Evolutionary conservation across 2,797 vertebrate species (phyloP).

Genomic region (Hypotaenidia okinawae): DNA sequence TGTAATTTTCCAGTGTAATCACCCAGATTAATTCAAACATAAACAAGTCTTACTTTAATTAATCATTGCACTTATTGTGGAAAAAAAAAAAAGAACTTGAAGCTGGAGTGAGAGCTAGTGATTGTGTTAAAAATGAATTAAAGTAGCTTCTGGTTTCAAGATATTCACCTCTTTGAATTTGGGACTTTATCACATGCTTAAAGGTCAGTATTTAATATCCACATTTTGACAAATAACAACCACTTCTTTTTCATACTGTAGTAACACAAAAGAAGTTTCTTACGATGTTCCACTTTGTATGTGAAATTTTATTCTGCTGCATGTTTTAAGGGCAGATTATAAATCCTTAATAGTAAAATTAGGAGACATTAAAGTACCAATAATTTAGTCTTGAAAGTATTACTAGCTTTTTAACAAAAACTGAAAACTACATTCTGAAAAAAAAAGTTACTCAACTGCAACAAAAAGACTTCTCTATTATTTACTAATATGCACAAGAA

Average conservation of each 20-base stretch:
- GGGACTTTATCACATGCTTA: not conserved
- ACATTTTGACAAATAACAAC: not conserved
- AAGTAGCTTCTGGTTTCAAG: not conserved
- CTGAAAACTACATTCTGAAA: not conserved
- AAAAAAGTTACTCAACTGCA: not conserved
- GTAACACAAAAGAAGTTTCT: not conserved
- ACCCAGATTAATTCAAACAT: not conserved
- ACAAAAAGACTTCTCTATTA: not conserved
- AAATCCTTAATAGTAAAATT: not conserved
- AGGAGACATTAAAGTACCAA: not conserved
- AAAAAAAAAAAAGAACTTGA: not conserved
- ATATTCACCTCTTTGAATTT: not conserved
- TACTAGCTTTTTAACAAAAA: not conserved
- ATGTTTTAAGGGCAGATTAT: not conserved
- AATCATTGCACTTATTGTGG: not conserved
- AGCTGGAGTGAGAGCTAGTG: not conserved
- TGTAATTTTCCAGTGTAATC: not conserved
- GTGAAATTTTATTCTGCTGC: not conserved
- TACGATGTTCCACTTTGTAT: fast-evolving
- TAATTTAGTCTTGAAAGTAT: not conserved
- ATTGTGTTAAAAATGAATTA: not conserved
- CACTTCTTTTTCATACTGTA: not conserved
- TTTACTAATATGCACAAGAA: not conserved
- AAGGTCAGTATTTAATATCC: not conserved
- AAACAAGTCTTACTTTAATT: not conserved